These are phyloP conservation scores for Galerucella pusilla DNA, from an alignment of 2,888 invertebrate species.

Conservation along the genomic window DNA sequence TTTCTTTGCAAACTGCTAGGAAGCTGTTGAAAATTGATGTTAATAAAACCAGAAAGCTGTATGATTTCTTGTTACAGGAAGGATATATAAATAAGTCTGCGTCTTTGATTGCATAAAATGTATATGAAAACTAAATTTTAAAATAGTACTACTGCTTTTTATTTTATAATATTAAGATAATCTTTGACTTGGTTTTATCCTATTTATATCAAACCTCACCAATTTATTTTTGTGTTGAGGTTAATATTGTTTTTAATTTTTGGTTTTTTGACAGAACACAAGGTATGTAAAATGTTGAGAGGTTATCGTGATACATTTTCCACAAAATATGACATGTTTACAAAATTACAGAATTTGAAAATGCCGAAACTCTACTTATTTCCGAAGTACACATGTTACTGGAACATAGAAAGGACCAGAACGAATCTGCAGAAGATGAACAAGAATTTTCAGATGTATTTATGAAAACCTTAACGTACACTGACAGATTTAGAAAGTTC, in stretches of 20 bases:
- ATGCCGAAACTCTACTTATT: slow-evolving; percentile 95
- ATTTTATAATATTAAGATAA: neutral
- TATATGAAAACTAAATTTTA: neutral
- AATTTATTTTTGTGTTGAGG: too few species aligned
- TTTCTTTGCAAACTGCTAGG: slow-evolving; percentile 85
- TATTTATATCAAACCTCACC: too few species aligned
- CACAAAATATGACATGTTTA: slow-evolving; percentile 38
- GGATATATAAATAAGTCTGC: slow-evolving; percentile 76
- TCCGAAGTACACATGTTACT: slow-evolving; percentile 96
- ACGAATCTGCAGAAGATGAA: slow-evolving; percentile 97
- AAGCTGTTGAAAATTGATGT: slow-evolving; percentile 91
- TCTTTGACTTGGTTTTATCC: too few species aligned
- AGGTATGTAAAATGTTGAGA: slow-evolving; percentile 13
- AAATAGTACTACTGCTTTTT: neutral
- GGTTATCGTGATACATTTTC: slow-evolving; percentile 2
- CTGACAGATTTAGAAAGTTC: slow-evolving; percentile 95
- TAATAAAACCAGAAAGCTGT: slow-evolving; percentile 89
- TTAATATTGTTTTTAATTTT: too few species aligned
- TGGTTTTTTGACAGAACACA: neutral
- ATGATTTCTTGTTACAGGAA: slow-evolving; percentile 79
- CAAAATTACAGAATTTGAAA: slow-evolving; percentile 88
- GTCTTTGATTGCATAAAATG: neutral
- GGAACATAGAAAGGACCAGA: slow-evolving; percentile 97
- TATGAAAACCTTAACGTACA: slow-evolving; percentile 96
- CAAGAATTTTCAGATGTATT: slow-evolving; percentile 99